Base-by-base conservation (phyloP, 2,888 invertebrate species). In the Schrankia costaestrigalis region DNA sequence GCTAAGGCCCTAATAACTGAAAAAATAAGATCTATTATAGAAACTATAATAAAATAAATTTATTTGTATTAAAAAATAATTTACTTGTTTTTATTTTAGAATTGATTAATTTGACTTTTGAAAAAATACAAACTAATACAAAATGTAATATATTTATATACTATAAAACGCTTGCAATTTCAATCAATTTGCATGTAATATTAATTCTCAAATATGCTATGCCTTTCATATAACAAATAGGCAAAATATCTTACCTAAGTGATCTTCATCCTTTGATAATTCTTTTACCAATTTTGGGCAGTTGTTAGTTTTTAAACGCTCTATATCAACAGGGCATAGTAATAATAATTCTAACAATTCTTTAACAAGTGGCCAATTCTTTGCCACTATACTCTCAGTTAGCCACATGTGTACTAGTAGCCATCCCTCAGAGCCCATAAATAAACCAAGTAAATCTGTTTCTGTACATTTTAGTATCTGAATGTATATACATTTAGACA, bases 351-450 rank as follows among this genome's bases (percentile, higher is more conserved):
- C 94, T 50, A 98, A 83, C 38, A 98, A 89, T 80, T 98, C 97
- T 60, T 92, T 91, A 9, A 98, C 93, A 25, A 98, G 89, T 6
- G 96, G 93, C 92, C 94, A 94, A 80, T 98, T 97, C 72, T 93
- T 92, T 5, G 92, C 91, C 9, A 92, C 90, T 46, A 95, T 94
- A 31, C 95, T 95, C 74, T 97, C 96, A 37, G 94, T 94, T 31
- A 98, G 84, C 98, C 98, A 99, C 59, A 91, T 91, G 65, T 96
- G 95, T 26, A 97, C 92, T 37, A 97, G 90, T 53, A 93, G 91
- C 98, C 98, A 99, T 26, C 97, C 98, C 50, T 96, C 97, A 39
- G 93, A 93, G 38, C 92, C 91, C 93, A 98, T 95, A 75, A 97
- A 97, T 90, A 94, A 91, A 42, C 94, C 94, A 32, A 98, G 88